Evolutionary conservation across 2,888 invertebrate genomes (phyloP).

Genomic region (Sinodicranocentrus sp.): DNA sequence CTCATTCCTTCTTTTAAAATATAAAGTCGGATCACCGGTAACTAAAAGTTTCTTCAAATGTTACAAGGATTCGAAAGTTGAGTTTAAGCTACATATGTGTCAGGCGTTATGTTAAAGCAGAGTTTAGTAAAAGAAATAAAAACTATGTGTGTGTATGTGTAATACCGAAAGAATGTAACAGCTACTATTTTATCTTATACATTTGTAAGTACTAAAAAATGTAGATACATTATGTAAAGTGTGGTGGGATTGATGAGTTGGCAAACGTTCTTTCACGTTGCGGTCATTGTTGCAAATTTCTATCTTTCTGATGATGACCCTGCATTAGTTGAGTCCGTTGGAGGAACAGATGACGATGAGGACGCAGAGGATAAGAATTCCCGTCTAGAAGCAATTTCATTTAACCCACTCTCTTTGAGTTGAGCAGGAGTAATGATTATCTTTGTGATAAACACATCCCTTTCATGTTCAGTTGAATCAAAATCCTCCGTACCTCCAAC

Average conservation of each 20-base stretch:
- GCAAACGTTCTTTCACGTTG: conserved; percentile 18
- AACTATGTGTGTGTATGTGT: too few species aligned
- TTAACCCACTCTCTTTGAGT: conserved; percentile 33
- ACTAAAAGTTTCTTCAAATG: too few species aligned
- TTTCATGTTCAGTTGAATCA: conserved; percentile 59
- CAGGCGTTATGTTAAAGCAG: too few species aligned
- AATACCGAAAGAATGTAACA: too few species aligned
- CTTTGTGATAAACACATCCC: conserved; percentile 73
- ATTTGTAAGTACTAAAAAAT: conserved; percentile 6
- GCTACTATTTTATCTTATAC: too few species aligned
- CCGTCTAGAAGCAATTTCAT: conserved; percentile 20
- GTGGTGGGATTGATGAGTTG: conserved; percentile 60
- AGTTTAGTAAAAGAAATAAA: too few species aligned
- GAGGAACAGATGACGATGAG: conserved; percentile 10
- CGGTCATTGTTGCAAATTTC: not conserved
- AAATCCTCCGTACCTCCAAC: conserved; percentile 20
- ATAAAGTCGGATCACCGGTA: too few species aligned
- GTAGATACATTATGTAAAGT: conserved; percentile 7
- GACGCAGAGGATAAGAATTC: conserved; percentile 21
- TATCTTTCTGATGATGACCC: conserved; percentile 49
- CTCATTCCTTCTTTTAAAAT: too few species aligned
- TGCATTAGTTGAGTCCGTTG: conserved; percentile 12
- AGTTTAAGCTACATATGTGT: too few species aligned
- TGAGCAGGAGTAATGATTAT: conserved; percentile 70
- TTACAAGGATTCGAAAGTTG: too few species aligned